Conservation (phyloP, 2,888 invertebrate genomes). For the Harpalus rubripes region DNA sequence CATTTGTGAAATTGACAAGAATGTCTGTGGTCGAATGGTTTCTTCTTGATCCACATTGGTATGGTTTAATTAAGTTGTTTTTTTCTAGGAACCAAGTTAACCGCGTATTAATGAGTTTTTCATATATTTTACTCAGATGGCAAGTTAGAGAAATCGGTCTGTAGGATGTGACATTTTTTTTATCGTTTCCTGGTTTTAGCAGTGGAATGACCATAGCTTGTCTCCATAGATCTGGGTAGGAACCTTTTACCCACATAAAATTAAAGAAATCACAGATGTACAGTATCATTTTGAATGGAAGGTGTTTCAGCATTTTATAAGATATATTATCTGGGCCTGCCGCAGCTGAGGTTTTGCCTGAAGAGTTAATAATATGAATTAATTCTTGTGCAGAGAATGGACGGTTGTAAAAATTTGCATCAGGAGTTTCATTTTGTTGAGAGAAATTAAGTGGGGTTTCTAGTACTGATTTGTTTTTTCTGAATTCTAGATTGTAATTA, state of each 20-base stretch:
- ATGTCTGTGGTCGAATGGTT: not conserved
- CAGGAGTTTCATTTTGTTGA: not conserved
- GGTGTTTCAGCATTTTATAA: conserved; percentile 14
- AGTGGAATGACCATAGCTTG: not conserved
- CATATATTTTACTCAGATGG: conserved; percentile 10
- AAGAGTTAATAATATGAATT: not conserved
- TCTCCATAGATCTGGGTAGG: conserved; percentile 2
- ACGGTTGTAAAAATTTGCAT: conserved; percentile 11
- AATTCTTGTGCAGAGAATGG: conserved; percentile 6
- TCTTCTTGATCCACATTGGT: conserved; percentile 2
- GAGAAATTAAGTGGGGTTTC: not conserved
- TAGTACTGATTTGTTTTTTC: not conserved
- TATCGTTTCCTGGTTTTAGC: conserved; percentile 1
- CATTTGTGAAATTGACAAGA: not conserved
- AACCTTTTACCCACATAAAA: not conserved
- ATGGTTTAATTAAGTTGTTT: not conserved
- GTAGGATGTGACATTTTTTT: conserved; percentile 1
- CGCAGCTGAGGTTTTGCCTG: conserved; percentile 10
- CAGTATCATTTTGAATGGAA: not conserved
- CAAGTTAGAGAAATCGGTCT: conserved; percentile 6
- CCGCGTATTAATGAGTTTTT: conserved; percentile 1
- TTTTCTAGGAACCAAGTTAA: conserved; percentile 2
- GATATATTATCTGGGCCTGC: conserved; percentile 8
- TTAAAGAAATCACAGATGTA: not conserved
- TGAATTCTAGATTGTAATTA: not conserved